phyloP scores from a whole-genome alignment of 2,113 vertebrate genomes.

The Xiphophorus hellerii region DNA sequence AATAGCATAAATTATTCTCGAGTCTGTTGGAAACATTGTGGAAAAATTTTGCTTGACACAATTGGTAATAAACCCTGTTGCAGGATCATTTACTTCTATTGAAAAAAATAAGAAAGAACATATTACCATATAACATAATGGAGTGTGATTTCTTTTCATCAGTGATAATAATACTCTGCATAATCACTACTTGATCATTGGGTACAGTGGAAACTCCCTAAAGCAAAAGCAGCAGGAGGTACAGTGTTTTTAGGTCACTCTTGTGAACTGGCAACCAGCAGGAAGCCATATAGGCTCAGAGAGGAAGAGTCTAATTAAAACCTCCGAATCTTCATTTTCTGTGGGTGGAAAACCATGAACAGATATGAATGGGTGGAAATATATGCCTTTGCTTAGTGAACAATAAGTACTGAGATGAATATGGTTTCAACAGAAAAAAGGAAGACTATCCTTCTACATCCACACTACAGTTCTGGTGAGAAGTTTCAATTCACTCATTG shows the following conservation, averaged over 20 bases:
- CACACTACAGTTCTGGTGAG: background rate
- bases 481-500: background rate
- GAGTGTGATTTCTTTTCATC: too few species aligned
- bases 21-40: background rate
- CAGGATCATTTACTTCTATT: background rate
- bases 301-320: background rate
- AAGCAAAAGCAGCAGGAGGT: slow-evolving; percentile 5
- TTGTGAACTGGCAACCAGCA: slow-evolving; percentile 7
- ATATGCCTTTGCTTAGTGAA: background rate
- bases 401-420: background rate
- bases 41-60: background rate
- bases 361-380: background rate
- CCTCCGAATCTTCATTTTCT: background rate
- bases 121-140: background rate
- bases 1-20: background rate
- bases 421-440: background rate
- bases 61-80: too few species aligned
- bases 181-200: background rate
- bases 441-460: background rate
- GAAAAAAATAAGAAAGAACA: background rate
- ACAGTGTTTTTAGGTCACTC: background rate
- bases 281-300: background rate
- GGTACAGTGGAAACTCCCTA: background rate
- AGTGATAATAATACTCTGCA: background rate
- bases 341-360: background rate